Percentiles rank a stretch among this genome's conserved stretches.
Conservation (phyloP, 1,140 invertebrate species). For the Drosophila navojoa region DNA sequence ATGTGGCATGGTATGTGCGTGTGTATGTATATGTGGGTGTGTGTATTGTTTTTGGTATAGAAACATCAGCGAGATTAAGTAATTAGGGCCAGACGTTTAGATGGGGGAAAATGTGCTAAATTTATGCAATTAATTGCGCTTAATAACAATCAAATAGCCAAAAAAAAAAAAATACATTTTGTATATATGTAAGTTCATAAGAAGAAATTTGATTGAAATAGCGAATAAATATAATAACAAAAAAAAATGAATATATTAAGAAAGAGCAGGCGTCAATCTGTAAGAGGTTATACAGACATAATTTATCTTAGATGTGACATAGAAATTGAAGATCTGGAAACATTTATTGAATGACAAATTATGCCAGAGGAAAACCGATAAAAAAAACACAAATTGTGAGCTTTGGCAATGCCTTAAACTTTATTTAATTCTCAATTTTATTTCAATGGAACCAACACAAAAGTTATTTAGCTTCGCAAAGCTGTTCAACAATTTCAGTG, state of each 20-base stretch:
- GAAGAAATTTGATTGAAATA: too few relatives aligned
- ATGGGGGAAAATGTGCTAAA: conserved; percentile 6
- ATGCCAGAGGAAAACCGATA: too few relatives aligned
- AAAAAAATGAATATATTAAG: too few relatives aligned
- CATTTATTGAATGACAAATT: too few relatives aligned
- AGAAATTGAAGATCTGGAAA: too few relatives aligned
- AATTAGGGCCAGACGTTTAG: conserved; percentile 7
- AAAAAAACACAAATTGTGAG: too few relatives aligned
- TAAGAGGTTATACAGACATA: too few relatives aligned
- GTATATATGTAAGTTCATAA: too few relatives aligned
- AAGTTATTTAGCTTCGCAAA: not conserved
- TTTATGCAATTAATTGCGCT: conserved; percentile 21
- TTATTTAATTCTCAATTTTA: not conserved
- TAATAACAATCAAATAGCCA: conserved; percentile 6
- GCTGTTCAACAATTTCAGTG: not conserved
- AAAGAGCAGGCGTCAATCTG: too few relatives aligned
- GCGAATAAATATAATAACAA: too few relatives aligned
- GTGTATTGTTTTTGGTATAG: not conserved
- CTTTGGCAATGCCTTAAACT: too few relatives aligned
- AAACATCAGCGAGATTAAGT: conserved; percentile 13
- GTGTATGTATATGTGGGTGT: conserved; percentile 4
- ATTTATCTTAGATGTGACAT: too few relatives aligned
- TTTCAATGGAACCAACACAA: not conserved
- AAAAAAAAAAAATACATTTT: not conserved
- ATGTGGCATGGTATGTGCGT: not conserved